Evolutionary conservation across 2,113 vertebrate species (phyloP).

Genomic region (Dryoscopus gambensis): DNA sequence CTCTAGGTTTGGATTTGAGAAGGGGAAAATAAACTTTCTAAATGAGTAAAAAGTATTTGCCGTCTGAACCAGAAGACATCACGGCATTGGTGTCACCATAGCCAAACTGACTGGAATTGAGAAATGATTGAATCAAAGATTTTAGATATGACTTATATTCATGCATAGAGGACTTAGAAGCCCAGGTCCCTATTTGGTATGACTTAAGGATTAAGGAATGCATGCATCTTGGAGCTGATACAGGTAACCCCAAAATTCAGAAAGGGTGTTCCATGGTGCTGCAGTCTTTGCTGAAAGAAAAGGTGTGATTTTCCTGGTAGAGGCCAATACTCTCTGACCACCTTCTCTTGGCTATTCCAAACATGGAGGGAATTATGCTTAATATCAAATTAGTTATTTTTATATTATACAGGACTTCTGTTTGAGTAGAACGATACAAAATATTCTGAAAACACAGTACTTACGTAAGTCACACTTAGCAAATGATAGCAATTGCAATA

Average conservation of each 20-base stretch:
- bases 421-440: not conserved
- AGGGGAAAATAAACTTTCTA: not conserved
- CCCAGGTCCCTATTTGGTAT: not conserved
- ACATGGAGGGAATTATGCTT: fast-evolving
- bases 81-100: fast-evolving
- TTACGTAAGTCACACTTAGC: not conserved
- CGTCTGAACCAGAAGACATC: not conserved
- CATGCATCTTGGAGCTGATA: not conserved
- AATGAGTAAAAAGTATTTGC: not conserved
- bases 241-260: not conserved
- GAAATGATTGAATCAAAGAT: not conserved
- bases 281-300: not conserved
- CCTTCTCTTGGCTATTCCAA: not conserved
- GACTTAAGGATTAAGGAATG: not conserved
- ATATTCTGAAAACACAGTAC: not conserved
- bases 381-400: not conserved
- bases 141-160: not conserved
- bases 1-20: not conserved
- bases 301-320: not conserved
- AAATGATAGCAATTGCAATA: not conserved
- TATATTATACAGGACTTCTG: not conserved
- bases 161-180: not conserved
- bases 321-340: not conserved
- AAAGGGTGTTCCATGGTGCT: not conserved
- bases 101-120: not conserved